Base-by-base conservation (phyloP, 2,888 invertebrate species). In the Sphaerophoria taeniata region DNA sequence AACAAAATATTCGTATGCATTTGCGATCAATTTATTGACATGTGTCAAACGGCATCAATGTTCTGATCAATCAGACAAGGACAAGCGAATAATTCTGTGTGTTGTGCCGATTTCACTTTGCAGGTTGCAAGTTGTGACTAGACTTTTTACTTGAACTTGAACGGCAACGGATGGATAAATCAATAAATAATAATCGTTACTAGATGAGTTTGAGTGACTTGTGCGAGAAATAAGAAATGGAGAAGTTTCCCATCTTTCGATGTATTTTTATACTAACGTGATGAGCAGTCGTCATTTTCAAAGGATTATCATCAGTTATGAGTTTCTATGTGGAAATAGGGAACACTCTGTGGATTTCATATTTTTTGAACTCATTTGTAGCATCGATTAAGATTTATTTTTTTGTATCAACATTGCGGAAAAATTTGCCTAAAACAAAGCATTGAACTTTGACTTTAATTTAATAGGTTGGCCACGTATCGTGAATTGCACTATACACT, bases 21-120 rank as follows among this genome's bases (percentile, higher is more conserved):
- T 81, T 76, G 81, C 67, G 85, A 85, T 81, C 81, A 85, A 76
- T 85, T 85, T 85, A 85, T 85, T 85, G 85, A 85, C 85, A 81
- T 85, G 85, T 85, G 85, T 85, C 85, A 85, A 81, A 85, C 85
- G 81, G 81, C 70, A 85, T 85, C 85, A 76, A 69, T 69, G 75
- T 72, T 81, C 63, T 85, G 81, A 85, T 85, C 85, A 85, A 85
- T 85, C 81, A 85, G 69, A 61, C 72, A 39, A 36, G 53, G 53
- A 39, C 67, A 47, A 51, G 67, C 67, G 70, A 70, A 73, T 65
- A 65, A 56, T 63, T 77, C 51, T 80, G 69, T 78, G 55, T 74
- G 74, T 63, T 83, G 74, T 74, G 65, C 70, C 69, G 80, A 84
- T 79, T 84, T 79, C 43, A 71, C 24, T 24, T 71, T 53, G 55